A percentile compares a stretch with the other conserved stretches of the same genome.
Conservation (phyloP, 2,888 invertebrate species). For the Exephanes ischioxanthus region DNA sequence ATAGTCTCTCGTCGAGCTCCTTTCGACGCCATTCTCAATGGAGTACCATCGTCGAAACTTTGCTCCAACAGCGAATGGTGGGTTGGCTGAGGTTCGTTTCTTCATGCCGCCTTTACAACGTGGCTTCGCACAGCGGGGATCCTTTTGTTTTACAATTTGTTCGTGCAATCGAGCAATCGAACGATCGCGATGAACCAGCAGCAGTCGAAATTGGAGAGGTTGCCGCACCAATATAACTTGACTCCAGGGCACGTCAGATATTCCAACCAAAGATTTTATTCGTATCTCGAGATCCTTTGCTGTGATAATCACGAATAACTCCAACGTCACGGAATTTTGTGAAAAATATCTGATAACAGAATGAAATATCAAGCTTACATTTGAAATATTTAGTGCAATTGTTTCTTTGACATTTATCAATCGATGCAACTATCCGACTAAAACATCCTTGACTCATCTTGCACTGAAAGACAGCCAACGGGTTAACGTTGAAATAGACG, state of each 20-base stretch:
- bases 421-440: no score
- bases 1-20: constrained; percentile 39
- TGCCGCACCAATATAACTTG: constrained; percentile 25
- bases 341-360: not conserved
- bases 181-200: constrained; percentile 35
- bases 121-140: constrained; percentile 8
- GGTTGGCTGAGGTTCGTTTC: constrained; percentile 5
- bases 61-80: constrained; percentile 13
- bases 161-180: constrained; percentile 43
- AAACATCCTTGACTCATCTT: not conserved
- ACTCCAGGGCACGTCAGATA: not conserved
- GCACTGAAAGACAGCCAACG: not conserved
- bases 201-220: not conserved
- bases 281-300: not conserved
- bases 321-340: not conserved
- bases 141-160: constrained; percentile 52
- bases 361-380: no score
- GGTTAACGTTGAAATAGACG: not conserved
- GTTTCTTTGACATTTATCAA: no score
- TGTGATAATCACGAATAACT: not conserved
- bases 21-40: constrained; percentile 34
- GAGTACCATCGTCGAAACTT: constrained; percentile 45
- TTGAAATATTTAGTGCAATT: no score
- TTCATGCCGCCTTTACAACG: constrained; percentile 17
- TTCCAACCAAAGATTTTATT: constrained; percentile 1